Percentiles rank a stretch among this genome's conserved stretches.
These are phyloP conservation scores for Aselliscus stoliczkanus DNA, from an alignment of 2,797 vertebrate species.

Conservation along the genomic window DNA sequence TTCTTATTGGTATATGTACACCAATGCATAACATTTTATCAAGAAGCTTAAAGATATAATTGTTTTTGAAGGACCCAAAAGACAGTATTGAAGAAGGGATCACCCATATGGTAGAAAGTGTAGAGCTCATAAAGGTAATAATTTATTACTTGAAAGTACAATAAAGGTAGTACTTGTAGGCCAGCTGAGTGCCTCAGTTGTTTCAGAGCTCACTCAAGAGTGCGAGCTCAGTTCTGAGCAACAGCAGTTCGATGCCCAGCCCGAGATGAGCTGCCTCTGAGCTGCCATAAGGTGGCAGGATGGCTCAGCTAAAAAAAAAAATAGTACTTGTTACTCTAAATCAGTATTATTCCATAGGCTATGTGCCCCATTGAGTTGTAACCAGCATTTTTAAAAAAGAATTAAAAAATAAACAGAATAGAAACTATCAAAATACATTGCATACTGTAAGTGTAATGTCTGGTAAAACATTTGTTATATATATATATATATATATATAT, in stretches of 20 bases:
- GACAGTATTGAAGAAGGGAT: background rate
- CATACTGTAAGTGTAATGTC: background rate
- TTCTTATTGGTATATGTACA: background rate
- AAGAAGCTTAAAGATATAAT: slow-evolving; percentile 9
- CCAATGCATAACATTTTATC: slow-evolving; percentile 36
- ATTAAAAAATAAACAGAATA: background rate
- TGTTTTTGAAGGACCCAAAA: slow-evolving; percentile 36
- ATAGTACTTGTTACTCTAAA: slow-evolving; percentile 25
- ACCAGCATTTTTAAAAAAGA: background rate
- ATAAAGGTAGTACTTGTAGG: slow-evolving; percentile 17
- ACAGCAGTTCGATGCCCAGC: too few species aligned
- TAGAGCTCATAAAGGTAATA: slow-evolving; percentile 19
- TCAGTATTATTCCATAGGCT: background rate
- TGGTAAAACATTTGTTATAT: background rate
- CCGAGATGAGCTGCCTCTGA: too few species aligned
- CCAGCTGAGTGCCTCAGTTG: too few species aligned
- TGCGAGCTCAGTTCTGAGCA: too few species aligned
- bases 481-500: background rate
- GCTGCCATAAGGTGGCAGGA: too few species aligned
- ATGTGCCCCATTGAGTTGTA: background rate
- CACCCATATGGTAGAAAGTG: slow-evolving; percentile 38
- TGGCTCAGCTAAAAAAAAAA: too few species aligned
- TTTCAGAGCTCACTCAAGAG: too few species aligned
- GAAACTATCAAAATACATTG: background rate
- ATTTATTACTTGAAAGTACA: slow-evolving; percentile 48